Conservation (phyloP, 2,113 vertebrate genomes). For the Phrynosoma blainvillii region DNA sequence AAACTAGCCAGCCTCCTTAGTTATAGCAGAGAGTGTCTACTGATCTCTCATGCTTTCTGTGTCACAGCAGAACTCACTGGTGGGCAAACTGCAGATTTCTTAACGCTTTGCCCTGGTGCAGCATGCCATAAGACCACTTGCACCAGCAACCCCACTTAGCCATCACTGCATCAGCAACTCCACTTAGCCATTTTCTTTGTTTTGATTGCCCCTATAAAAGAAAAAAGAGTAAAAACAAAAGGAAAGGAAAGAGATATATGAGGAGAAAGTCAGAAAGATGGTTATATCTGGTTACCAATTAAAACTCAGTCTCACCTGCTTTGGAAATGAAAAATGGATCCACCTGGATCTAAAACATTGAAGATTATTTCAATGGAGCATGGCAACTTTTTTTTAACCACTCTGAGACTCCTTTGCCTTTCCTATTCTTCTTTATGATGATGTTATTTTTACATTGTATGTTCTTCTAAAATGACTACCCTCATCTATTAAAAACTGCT, state of each 20-base stretch:
- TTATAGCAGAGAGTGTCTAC: neutral
- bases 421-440: neutral
- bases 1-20: neutral
- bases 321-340: neutral
- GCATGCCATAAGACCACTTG: too few species aligned
- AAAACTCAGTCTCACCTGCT: neutral
- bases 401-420: neutral
- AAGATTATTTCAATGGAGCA: neutral
- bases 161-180: too few species aligned
- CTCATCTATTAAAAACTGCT: neutral
- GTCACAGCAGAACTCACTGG: too few species aligned
- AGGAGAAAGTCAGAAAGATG: neutral
- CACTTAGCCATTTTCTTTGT: neutral
- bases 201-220: neutral
- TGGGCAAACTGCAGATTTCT: neutral
- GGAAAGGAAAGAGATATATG: neutral
- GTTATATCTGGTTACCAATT: neutral
- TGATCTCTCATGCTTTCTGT: too few species aligned
- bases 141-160: too few species aligned
- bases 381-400: neutral
- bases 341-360: neutral
- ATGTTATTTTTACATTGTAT: neutral
- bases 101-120: neutral
- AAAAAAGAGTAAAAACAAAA: neutral
- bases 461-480: neutral